Evolutionary conservation across 2,888 invertebrate genomes (phyloP).

Genomic region (Drosophila koepferae): DNA sequence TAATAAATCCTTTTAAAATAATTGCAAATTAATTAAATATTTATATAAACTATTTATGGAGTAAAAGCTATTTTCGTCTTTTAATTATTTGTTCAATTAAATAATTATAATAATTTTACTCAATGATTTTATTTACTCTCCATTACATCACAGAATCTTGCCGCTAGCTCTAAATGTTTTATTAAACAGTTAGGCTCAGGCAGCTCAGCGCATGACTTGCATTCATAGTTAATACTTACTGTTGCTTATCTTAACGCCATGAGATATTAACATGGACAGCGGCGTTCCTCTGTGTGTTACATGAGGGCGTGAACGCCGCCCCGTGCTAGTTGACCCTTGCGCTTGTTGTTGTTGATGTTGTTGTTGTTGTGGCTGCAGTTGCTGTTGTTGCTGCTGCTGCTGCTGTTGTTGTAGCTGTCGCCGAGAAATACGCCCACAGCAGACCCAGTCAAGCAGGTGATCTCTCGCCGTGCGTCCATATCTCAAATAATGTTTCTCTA

Average conservation of each 20-base stretch:
- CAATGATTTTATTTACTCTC: background rate
- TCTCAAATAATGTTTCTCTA: conserved; percentile 91
- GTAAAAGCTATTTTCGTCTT: too few relatives aligned
- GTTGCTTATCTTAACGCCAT: conserved; percentile 90
- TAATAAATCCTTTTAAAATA: too few relatives aligned
- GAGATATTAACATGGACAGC: conserved; percentile 92
- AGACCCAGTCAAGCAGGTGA: conserved; percentile 88
- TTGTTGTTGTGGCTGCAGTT: conserved; percentile 40
- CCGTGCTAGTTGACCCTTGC: conserved; percentile 54
- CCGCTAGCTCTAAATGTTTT: background rate
- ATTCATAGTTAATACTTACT: conserved; percentile 87
- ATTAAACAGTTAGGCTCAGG: background rate
- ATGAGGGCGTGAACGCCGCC: conserved; percentile 66
- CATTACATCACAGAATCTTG: background rate
- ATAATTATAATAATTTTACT: background rate
- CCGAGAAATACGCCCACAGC: conserved; percentile 67
- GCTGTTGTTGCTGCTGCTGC: conserved; percentile 48
- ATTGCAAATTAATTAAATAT: too few relatives aligned
- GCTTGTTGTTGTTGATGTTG: conserved; percentile 49
- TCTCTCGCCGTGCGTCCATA: conserved; percentile 91
- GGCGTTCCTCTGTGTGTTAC: conserved; percentile 87
- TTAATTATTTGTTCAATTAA: background rate
- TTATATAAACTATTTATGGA: too few relatives aligned
- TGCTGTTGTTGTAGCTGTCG: conserved; percentile 52
- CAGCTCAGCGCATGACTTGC: conserved; percentile 2